Conservation (phyloP, 2,113 vertebrate genomes). For the Gnathonemus echidnorhynchus region DNA sequence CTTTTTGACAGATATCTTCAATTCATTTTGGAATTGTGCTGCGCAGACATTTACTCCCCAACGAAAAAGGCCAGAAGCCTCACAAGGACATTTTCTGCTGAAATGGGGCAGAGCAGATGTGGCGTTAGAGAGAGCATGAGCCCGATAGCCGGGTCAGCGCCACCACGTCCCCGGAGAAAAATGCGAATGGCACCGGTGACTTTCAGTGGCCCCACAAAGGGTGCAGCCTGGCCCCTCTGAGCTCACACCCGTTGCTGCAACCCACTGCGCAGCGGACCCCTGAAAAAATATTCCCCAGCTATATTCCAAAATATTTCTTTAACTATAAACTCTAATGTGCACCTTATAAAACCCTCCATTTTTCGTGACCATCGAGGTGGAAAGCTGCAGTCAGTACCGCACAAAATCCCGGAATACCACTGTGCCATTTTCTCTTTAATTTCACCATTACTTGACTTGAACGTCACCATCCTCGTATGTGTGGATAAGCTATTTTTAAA, state of each 20-base stretch:
- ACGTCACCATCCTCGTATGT: not conserved
- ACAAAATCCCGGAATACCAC: not conserved
- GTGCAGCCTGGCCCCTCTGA: not conserved
- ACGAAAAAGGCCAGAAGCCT: not conserved
- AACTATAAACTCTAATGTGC: not conserved
- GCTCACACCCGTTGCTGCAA: not conserved
- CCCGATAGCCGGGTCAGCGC: not conserved
- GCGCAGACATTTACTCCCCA: not conserved
- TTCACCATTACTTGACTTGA: not conserved
- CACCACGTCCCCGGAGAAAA: not conserved
- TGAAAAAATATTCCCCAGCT: slow-evolving; percentile 6
- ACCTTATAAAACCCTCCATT: slow-evolving; percentile 15
- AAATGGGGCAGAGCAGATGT: not conserved
- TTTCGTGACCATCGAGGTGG: not conserved
- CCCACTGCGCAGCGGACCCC: not conserved
- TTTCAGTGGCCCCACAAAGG: not conserved
- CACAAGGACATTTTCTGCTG: not conserved
- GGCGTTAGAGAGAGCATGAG: not conserved
- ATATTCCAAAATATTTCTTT: not conserved
- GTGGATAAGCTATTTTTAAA: not conserved
- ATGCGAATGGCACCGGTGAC: not conserved
- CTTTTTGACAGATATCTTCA: not conserved
- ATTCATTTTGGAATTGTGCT: not conserved
- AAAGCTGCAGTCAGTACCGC: not conserved
- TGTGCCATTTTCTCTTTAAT: not conserved